These are phyloP conservation scores for Chamaea fasciata DNA, from an alignment of 2,113 vertebrate species.

Conservation along the genomic window DNA sequence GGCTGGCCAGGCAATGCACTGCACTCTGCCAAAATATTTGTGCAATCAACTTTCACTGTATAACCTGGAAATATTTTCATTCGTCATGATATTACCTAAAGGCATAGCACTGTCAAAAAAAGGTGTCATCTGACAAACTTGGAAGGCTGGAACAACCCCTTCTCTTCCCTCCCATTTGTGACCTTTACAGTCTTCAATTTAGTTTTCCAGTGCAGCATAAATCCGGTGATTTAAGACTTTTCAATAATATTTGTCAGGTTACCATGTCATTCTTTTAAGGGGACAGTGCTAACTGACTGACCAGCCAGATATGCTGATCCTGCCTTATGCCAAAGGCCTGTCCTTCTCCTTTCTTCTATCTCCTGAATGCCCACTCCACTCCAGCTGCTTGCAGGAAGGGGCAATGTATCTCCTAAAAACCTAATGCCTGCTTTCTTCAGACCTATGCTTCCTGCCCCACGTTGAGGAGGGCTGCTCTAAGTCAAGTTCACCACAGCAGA, in stretches of 20 bases:
- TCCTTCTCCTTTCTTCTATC: not conserved
- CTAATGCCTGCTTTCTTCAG: not conserved
- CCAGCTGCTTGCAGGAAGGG: not conserved
- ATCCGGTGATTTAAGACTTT: not conserved
- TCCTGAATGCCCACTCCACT: not conserved
- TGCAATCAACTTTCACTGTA: not conserved
- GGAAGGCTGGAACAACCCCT: not conserved
- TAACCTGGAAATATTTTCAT: not conserved
- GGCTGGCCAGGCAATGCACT: not conserved
- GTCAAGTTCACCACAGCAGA: not conserved
- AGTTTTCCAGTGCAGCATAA: not conserved
- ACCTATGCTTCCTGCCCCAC: not conserved
- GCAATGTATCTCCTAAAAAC: not conserved
- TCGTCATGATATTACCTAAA: not conserved
- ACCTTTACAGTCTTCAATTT: not conserved
- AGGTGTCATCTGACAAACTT: not conserved
- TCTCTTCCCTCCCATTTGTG: not conserved
- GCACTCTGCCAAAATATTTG: not conserved
- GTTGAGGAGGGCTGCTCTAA: not conserved
- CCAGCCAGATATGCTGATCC: not conserved
- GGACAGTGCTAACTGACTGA: not conserved
- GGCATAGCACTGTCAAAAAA: not conserved
- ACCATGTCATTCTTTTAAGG: not conserved
- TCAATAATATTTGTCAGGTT: not conserved
- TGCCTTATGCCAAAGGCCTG: not conserved